Base-by-base conservation (phyloP, 2,888 invertebrate genomes). In the Hedya salicella region DNA sequence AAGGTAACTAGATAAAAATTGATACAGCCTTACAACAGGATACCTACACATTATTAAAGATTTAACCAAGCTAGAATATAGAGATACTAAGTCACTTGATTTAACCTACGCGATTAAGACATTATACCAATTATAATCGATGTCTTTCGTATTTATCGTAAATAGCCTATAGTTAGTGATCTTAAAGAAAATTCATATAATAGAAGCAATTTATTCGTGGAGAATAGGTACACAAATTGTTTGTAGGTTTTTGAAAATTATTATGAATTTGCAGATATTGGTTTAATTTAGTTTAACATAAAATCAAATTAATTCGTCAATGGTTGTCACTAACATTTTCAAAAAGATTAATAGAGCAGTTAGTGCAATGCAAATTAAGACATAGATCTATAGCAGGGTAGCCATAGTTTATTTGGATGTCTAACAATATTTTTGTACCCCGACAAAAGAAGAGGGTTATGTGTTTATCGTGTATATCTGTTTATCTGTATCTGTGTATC, bases 21-120 rank as follows among this genome's bases (percentile, higher is more conserved):
- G n/a, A 36, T 36, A 36, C 9, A 11, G 11, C 36, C 2, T 9
- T 36, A 36, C 36, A 25, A 25, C 25, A 36, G 2, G 11, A 32
- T 32, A 32, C 8, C 11, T 32, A 11, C 14, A 25, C 14, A 40
- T 42, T 42, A 56, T 56, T 4, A 42, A 17, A 44, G 13, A 14
- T 25, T 25, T 16, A 32, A n/a, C 57, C 44, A n/a, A n/a, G n/a
- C n/a, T n/a, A n/a, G n/a, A n/a, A n/a, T n/a, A n/a, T n/a, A n/a
- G n/a, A n/a, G n/a, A n/a, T n/a, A n/a, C n/a, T n/a, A n/a, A n/a
- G n/a, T 46, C 44, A 32, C 2, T 53, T 6, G 0, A 19, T 6
- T 53, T 32, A 49, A 42, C 25, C 14, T 44, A 50, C 52, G n/a
- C 19, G 59, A 65, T 65, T 65, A 60, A 65, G 65, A 53, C 65